phyloP scores from a whole-genome alignment of 2,888 invertebrate genomes.

The Lepetodrilus schrolli region DNA sequence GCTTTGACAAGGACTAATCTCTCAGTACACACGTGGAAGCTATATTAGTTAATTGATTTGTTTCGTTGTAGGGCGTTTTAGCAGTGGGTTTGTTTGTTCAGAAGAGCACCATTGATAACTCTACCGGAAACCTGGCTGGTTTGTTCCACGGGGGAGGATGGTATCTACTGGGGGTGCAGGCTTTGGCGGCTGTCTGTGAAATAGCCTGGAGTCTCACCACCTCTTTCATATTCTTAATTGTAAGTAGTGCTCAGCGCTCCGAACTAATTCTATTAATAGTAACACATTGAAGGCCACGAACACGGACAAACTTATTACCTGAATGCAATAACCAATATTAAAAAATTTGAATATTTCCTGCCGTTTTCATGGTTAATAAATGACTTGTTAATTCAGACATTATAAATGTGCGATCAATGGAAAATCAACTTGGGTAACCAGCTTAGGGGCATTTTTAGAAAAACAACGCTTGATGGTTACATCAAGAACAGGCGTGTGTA shows the following conservation, averaged over 20 bases:
- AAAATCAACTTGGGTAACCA: no score
- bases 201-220: conserved; percentile 84
- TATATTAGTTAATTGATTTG: no score
- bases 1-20: no score
- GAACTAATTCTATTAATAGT: neutral
- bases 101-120: conserved; percentile 84
- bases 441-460: no score
- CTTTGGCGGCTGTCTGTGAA: conserved; percentile 83
- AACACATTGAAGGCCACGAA: neutral
- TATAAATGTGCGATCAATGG: no score
- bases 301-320: neutral
- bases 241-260: conserved; percentile 68
- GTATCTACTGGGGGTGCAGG: conserved; percentile 89
- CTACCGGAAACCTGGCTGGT: conserved; percentile 80
- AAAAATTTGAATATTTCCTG: neutral
- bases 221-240: conserved; percentile 85
- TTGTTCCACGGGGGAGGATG: conserved; percentile 84
- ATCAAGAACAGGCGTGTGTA: no score
- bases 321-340: neutral
- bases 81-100: conserved; percentile 93
- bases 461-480: no score
- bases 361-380: neutral
- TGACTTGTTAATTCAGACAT: no score
- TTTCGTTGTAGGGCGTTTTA: conserved; percentile 81
- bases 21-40: no score